A percentile compares a stretch with the other conserved stretches of the same genome.
Conservation (phyloP, 2,888 invertebrate genomes). For the Parnassius orleans region DNA sequence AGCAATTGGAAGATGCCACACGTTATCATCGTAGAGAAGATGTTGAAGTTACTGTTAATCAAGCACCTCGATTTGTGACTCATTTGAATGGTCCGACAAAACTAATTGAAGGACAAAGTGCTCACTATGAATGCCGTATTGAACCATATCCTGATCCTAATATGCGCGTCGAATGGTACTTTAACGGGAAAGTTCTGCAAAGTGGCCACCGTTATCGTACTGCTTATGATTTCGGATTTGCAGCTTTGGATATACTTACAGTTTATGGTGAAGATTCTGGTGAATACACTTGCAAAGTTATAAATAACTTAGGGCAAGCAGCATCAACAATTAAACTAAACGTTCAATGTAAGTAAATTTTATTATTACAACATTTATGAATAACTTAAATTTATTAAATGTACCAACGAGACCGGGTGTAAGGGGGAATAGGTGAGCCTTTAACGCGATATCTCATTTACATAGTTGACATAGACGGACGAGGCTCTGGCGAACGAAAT, state of each 20-base stretch:
- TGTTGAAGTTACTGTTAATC: slow-evolving; percentile 89
- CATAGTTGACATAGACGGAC: no score
- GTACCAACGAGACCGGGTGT: no score
- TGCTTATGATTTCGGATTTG: slow-evolving; percentile 97
- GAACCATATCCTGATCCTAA: slow-evolving; percentile 95
- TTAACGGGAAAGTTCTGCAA: slow-evolving; percentile 93
- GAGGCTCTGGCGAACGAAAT: no score
- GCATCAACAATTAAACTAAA: slow-evolving; percentile 89
- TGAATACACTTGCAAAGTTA: slow-evolving; percentile 93
- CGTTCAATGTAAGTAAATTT: slow-evolving; percentile 86
- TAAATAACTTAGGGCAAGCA: slow-evolving; percentile 92
- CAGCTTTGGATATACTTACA: slow-evolving; percentile 95
- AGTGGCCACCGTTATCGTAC: slow-evolving; percentile 96
- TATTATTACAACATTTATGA: no score
- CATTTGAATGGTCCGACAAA: slow-evolving; percentile 92
- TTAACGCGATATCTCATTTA: no score
- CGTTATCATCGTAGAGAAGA: slow-evolving; percentile 90
- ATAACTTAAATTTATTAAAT: no score
- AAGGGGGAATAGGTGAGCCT: no score
- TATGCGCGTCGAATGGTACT: slow-evolving; percentile 95
- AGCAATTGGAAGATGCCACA: slow-evolving; percentile 90
- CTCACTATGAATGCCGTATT: slow-evolving; percentile 95
- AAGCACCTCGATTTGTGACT: slow-evolving; percentile 92
- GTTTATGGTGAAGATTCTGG: slow-evolving; percentile 97
- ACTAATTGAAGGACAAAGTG: slow-evolving; percentile 92